Base-by-base conservation (phyloP, 2,113 vertebrate species). In the Grantiella picta region DNA sequence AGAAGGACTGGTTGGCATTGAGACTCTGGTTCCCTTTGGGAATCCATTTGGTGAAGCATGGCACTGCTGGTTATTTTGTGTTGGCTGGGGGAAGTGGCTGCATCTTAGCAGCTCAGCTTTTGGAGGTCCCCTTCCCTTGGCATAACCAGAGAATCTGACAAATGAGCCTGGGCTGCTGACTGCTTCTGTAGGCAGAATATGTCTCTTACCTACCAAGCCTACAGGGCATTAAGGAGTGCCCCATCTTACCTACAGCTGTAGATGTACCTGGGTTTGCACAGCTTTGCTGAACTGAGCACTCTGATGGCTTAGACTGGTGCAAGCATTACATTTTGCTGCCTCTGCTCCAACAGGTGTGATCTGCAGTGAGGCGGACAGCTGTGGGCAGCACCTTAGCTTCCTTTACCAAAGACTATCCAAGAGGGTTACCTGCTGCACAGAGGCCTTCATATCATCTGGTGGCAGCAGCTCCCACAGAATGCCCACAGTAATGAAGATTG, bases 401-500 rank as follows among this genome's bases (percentile, higher is more conserved):
- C 81, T 50, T 53, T 57, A 28, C 20, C 23, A 70, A 66, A 49
- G 24, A 15, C 38, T 23, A 5, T 25, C 15, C 22, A 45, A 42
- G 38, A 59, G 6, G 16, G 35, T 18, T 40, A 6, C 11, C 23
- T 81, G 72, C 28, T 38, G 38, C 6, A 0, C 14, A 31, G 44
- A 45, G 9, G 44, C 22, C 23, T 69, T 73, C 17, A 4, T 13
- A 59, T 18, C 21, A 27, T 33, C 18, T 49, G 14, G 35, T 7
- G 11, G 56, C 69, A 81, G 40, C 36, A 64, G 28, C 31, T 45
- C 25, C 28, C n/a, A 28, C 28, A 36, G 35, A 18, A 20, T 8
- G 3, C 16, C 29, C 29, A 27, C 0, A 0, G 8, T 28, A n/a
- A 64, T 61, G 38, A 36, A 54, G 29, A n/a, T 3, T 1, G 27